These are phyloP conservation scores for Drosophila picticornis DNA, from an alignment of 2,888 invertebrate species.

Conservation along the genomic window DNA sequence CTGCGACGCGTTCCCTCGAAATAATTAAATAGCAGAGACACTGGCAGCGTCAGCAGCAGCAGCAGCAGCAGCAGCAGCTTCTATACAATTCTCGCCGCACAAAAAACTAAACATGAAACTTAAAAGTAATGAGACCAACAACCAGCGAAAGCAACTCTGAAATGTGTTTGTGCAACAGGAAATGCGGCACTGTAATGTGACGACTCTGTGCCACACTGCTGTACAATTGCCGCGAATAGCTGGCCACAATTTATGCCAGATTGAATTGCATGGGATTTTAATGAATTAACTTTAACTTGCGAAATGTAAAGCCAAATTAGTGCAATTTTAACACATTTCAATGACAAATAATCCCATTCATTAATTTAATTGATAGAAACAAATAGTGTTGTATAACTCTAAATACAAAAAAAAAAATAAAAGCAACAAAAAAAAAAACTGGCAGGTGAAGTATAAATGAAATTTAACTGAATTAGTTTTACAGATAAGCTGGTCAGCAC, in stretches of 20 bases:
- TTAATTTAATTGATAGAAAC: background rate
- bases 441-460: background rate
- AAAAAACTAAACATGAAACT: constrained; percentile 38
- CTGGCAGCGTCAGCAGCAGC: constrained; percentile 1
- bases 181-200: constrained; percentile 34
- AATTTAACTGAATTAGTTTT: background rate
- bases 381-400: background rate
- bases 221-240: background rate
- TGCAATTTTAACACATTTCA: background rate
- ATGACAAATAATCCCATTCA: background rate
- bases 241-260: constrained; percentile 1
- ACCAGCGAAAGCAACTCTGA: constrained; percentile 16
- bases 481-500: background rate
- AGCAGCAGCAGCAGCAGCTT: constrained; percentile 4
- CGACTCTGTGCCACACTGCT: constrained; percentile 24
- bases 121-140: constrained; percentile 57
- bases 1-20: constrained; percentile 36
- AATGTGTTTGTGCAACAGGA: constrained; percentile 35
- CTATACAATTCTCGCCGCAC: constrained; percentile 13
- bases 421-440: fast-evolving
- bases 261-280: constrained; percentile 6
- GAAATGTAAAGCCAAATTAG: background rate
- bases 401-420: background rate
- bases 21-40: constrained; percentile 68
- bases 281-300: background rate